These are phyloP conservation scores for Pseudochaenichthys georgianus DNA, from an alignment of 2,797 vertebrate species.

Conservation along the genomic window DNA sequence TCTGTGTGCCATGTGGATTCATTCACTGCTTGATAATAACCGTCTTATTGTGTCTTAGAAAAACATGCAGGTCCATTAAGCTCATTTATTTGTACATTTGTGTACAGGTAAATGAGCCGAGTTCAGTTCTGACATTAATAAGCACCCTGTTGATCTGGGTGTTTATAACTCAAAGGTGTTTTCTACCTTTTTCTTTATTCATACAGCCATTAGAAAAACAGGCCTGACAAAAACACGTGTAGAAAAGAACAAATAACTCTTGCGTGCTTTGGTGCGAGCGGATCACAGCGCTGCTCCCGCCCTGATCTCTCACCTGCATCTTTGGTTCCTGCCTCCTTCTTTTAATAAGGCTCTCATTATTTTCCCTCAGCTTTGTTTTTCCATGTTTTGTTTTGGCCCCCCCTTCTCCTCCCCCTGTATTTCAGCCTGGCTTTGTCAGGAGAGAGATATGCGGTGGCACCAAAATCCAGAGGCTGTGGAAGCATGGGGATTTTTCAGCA, in stretches of 20 bases:
- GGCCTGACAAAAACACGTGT: slow-evolving; percentile 18
- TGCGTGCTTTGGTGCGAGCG: slow-evolving; percentile 55
- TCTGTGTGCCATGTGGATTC: slow-evolving; percentile 4
- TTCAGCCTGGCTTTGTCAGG: slow-evolving; percentile 94
- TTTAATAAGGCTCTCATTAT: slow-evolving; percentile 97
- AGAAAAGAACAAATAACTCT: slow-evolving; percentile 19
- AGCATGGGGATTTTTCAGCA: slow-evolving; percentile 95
- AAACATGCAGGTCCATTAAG: background rate
- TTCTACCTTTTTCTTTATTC: slow-evolving; percentile 35
- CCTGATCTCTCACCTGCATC: slow-evolving; percentile 85
- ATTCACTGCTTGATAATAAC: background rate
- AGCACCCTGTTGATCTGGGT: slow-evolving; percentile 10
- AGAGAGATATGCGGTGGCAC: slow-evolving; percentile 93
- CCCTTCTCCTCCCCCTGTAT: slow-evolving; percentile 63
- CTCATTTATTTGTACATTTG: slow-evolving; percentile 19
- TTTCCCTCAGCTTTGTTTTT: slow-evolving; percentile 90
- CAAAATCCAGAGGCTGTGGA: slow-evolving; percentile 92
- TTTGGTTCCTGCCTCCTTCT: slow-evolving; percentile 78
- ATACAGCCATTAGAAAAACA: slow-evolving; percentile 31
- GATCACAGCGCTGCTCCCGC: slow-evolving; percentile 67
- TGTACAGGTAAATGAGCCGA: slow-evolving; percentile 15
- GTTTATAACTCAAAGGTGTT: slow-evolving; percentile 40
- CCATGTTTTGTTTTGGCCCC: slow-evolving; percentile 85
- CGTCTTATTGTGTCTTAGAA: slow-evolving; percentile 1
- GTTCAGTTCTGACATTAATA: slow-evolving; percentile 23